Base-by-base conservation (phyloP, 2,888 invertebrate genomes). In the Proisotoma minuta region DNA sequence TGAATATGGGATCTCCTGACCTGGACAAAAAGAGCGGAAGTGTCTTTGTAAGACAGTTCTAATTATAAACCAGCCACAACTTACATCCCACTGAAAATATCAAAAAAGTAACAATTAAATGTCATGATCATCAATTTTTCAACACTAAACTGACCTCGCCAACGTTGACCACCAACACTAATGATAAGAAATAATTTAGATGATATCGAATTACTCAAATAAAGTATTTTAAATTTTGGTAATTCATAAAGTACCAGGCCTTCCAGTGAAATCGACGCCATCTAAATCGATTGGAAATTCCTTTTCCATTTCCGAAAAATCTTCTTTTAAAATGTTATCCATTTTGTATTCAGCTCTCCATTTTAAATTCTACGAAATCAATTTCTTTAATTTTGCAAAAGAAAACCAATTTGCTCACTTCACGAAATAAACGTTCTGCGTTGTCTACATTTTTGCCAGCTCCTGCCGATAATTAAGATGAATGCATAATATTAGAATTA, bases 321-420 rank as follows among this genome's bases (percentile, higher is more conserved):
- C 47, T 18, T 56, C 56, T 3, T 10, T 26, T 27, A 56, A 27
- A 26, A 43, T 43, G 15, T 24, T 26, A 20, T 56, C 56, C 56
- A 56, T 56, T 24, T 39, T n/a, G 26, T 56, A 5, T 20, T 40
- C 26, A 12, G 3, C 15, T 39, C 56, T 56, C 56, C 56, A 56
- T 23, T 47, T 23, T 8, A 56, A 26, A 27, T 56, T 28, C 56
- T 56, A n/a, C 18, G 34, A 10, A 34, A 34, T 15, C 34, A 34
- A 34, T 34, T 34, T 34, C 34, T 34, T 34, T 34, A 34, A 34
- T 34, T 8, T 34, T 34, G 8, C 8, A 34, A 10, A 34, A 34
- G 15, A 34, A n/a, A n/a, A 34, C 8, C 8, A 34, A 43, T 27
- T 29, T 20, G 18, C 43, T 56, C 23, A 34, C 43, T 20, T 40